Evolutionary conservation across 2,113 vertebrate genomes (phyloP).

Genomic region (Pycnonotus jocosus): DNA sequence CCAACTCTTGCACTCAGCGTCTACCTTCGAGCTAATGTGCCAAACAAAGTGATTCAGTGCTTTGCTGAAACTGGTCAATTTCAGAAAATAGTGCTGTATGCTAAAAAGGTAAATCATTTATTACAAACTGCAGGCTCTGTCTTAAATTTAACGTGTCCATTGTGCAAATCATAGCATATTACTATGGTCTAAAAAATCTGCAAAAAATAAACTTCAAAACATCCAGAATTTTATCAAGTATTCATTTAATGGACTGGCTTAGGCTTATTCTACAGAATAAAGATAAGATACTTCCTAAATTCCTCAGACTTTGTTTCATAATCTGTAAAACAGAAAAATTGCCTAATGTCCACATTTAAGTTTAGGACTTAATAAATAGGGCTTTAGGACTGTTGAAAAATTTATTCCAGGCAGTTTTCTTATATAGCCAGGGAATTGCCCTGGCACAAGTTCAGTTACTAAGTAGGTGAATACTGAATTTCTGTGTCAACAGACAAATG

Average conservation of each 20-base stretch:
- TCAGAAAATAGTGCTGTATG: constrained; percentile 92
- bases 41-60: constrained; percentile 94
- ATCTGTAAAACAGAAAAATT: neutral
- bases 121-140: neutral
- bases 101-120: constrained; percentile 83
- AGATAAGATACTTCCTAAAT: neutral
- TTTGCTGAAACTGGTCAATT: constrained; percentile 94
- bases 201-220: neutral
- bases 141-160: neutral
- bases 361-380: neutral
- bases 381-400: neutral
- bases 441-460: neutral
- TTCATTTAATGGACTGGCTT: neutral
- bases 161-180: neutral
- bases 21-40: constrained; percentile 89
- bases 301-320: neutral
- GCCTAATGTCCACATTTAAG: neutral
- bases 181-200: neutral
- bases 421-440: neutral
- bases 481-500: neutral
- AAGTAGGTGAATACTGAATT: neutral
- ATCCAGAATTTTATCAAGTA: neutral
- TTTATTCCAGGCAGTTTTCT: neutral
- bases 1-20: constrained; percentile 88
- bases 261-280: neutral